Evolutionary conservation across 2,113 vertebrate species (phyloP).

Genomic region (Rhinoderma darwinii): DNA sequence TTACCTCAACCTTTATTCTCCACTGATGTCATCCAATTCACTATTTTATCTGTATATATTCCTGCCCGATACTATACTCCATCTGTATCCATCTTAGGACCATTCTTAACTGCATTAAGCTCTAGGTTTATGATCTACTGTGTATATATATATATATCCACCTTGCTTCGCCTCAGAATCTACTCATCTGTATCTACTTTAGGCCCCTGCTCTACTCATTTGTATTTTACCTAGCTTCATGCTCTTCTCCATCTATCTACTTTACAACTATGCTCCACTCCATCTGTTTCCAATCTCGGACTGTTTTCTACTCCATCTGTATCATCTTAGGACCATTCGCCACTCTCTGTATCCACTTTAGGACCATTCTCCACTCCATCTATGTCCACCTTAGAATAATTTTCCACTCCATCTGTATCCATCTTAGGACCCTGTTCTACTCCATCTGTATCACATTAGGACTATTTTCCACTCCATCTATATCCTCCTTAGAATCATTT

Average conservation of each 20-base stretch:
- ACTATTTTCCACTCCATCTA: background rate
- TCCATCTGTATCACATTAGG: background rate
- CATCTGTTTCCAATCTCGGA: background rate
- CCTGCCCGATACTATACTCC: background rate
- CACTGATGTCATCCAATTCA: background rate
- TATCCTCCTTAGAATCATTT: background rate
- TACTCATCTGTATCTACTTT: background rate
- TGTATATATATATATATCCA: too few relatives aligned
- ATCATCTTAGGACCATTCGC: background rate
- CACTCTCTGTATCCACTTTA: background rate
- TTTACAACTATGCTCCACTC: background rate
- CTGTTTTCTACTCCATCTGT: too few relatives aligned
- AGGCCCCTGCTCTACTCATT: background rate
- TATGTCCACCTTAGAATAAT: background rate
- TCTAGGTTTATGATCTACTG: background rate
- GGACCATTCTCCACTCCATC: background rate
- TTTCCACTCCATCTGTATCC: background rate
- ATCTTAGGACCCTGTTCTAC: background rate
- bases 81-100: background rate
- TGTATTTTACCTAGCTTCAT: background rate
- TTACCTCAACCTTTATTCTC: too few relatives aligned
- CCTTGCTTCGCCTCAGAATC: too few relatives aligned
- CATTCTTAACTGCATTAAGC: background rate
- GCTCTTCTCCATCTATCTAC: background rate
- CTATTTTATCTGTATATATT: too few relatives aligned